Percentiles rank a stretch among this genome's conserved stretches.
Evolutionary conservation across 1,140 invertebrate species (phyloP).

Genomic region (Trichomalopsis sarcophagae): DNA sequence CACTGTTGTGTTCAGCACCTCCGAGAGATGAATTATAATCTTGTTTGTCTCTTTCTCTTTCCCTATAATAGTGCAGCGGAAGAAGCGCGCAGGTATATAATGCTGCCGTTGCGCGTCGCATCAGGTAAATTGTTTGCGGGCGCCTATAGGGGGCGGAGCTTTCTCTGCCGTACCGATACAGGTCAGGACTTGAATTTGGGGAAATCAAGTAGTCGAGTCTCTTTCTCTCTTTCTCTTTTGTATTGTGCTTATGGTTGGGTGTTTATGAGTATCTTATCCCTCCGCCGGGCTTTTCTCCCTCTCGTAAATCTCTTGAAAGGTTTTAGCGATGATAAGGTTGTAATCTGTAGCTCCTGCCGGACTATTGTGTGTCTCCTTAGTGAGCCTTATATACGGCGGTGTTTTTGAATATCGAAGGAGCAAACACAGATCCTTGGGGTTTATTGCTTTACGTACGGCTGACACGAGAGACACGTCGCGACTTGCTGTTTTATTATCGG

Average conservation of each 20-base stretch:
- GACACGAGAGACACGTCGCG: too few species aligned
- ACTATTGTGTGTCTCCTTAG: background rate
- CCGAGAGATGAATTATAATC: background rate
- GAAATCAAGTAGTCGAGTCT: background rate
- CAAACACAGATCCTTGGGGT: too few species aligned
- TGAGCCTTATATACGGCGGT: too few species aligned
- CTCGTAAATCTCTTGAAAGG: background rate
- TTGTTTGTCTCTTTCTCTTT: background rate
- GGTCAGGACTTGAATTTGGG: background rate
- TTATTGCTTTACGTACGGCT: too few species aligned
- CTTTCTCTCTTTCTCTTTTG: too few species aligned
- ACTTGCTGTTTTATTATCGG: too few species aligned
- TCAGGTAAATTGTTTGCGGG: constrained; percentile 1
- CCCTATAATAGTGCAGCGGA: background rate
- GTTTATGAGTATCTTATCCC: background rate
- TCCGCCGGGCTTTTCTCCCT: background rate
- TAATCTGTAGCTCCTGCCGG: background rate
- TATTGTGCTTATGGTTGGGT: background rate
- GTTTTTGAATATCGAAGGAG: too few species aligned
- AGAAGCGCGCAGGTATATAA: background rate
- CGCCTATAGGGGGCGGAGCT: background rate
- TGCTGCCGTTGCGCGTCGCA: background rate
- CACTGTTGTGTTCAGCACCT: background rate
- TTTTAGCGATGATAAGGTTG: background rate
- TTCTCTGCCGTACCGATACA: background rate